Conservation (phyloP, 1,140 invertebrate species). For the Ceratitis capitata region DNA sequence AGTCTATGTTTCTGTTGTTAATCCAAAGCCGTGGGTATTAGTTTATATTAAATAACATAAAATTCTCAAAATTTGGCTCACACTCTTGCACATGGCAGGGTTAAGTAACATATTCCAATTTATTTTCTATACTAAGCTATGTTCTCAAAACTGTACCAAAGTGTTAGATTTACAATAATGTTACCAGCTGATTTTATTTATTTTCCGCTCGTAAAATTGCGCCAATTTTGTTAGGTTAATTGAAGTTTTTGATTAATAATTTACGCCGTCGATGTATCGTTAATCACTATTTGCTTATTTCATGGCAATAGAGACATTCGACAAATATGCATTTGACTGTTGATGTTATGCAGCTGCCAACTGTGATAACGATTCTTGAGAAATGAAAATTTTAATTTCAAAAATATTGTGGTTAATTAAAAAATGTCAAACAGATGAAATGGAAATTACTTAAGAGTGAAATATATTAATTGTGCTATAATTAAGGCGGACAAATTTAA, state of each 20-base stretch:
- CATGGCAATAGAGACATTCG: not conserved
- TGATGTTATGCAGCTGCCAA: not conserved
- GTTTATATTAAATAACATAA: too few relatives aligned
- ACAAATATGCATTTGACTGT: not conserved
- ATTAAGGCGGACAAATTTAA: too few relatives aligned
- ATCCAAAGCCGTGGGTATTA: too few relatives aligned
- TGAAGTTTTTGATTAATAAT: not conserved
- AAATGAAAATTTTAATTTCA: too few relatives aligned
- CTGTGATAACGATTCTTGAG: not conserved
- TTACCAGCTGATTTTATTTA: not conserved
- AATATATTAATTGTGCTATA: too few relatives aligned
- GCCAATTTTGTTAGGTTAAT: not conserved
- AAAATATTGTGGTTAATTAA: not conserved
- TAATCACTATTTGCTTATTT: not conserved
- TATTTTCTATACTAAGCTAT: not conserved
- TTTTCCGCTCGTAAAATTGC: not conserved
- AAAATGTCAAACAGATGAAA: not conserved
- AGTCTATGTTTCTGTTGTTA: too few relatives aligned
- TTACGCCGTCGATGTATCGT: not conserved
- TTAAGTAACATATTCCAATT: not conserved
- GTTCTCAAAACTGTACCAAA: not conserved
- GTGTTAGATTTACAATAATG: not conserved
- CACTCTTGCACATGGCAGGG: too few relatives aligned
- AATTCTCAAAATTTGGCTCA: too few relatives aligned
- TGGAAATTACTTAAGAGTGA: too few relatives aligned